Evolutionary conservation across 2,113 vertebrate genomes (phyloP), one percentile per base, ranked within the genome.

Genomic region (Onychostoma macrolepis): DNA sequence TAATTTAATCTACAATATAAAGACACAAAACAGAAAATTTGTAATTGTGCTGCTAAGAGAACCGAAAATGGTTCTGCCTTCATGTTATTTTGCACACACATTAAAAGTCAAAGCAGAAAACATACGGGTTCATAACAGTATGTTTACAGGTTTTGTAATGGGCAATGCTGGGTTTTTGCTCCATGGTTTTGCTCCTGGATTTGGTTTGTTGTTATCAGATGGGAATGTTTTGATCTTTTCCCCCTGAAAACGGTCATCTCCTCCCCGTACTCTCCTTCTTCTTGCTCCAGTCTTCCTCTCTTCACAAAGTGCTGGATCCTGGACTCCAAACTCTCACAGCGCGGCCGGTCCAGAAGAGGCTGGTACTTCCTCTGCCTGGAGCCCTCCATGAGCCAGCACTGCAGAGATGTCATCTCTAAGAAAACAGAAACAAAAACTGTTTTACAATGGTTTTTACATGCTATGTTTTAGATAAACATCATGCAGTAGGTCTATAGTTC

Each of bases 291-390:
- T 71, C 97, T 91, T 43, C 98, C 98, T 91, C 97, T 95, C 10
- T 93, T 95, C 79, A 97, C 95, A 50, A 96, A 98, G 85, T 97
- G 97, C 58, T 95, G 94, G 86, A 99, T 98, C 56, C 97, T 93
- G 1, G 96, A 96, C 90, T 99, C 97, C 90, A 99, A 91, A 72
- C 96, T 97, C 93, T 98, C 95, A 41, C 98, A 98, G 71, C 95
- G 93, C 0, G 96, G 97, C 1, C 98, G 96, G 67, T 97, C 94
- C 92, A 99, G 93, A 69, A 99, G 86, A 0, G 96, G 96, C 8
- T 95, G 95, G 90, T 99, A 99, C 9, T 94, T 96, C 9, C 91
- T 96, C n/a, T 95, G 95, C 84, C 92, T 94, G 86, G 96, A 94
- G 3, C 98, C 98, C 90, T 99, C 97, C 33, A 97, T 80, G 0